Conservation (phyloP, 2,888 invertebrate species). For the Polyommatus icarus region DNA sequence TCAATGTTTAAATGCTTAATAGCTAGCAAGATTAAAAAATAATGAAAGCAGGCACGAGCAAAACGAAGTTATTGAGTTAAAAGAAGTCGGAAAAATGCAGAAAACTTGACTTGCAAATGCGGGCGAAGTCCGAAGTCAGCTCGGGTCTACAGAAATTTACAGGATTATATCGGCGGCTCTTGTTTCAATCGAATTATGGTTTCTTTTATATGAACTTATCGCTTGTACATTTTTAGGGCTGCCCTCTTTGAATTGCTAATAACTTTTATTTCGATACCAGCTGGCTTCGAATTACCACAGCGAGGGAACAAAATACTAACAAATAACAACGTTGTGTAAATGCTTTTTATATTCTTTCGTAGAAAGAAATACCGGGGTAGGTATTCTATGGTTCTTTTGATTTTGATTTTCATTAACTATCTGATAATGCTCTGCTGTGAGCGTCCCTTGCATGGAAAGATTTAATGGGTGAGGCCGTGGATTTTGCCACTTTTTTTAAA, state of each 20-base stretch:
- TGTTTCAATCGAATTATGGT: slow-evolving; percentile 58
- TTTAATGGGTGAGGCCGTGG: too few relatives aligned
- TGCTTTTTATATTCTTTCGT: background rate
- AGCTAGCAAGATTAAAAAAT: background rate
- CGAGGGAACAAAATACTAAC: background rate
- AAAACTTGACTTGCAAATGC: slow-evolving; percentile 63
- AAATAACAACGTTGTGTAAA: background rate
- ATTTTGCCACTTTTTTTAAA: too few relatives aligned
- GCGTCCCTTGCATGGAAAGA: too few relatives aligned
- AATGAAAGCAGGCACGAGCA: background rate
- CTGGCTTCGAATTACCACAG: background rate
- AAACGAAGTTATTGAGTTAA: slow-evolving; percentile 41
- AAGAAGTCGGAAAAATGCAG: slow-evolving; percentile 66
- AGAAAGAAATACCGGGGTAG: too few relatives aligned
- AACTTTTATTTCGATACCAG: background rate
- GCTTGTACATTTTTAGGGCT: slow-evolving; percentile 20
- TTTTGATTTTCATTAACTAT: too few relatives aligned
- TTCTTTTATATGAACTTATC: slow-evolving; percentile 38
- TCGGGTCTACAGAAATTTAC: slow-evolving; percentile 69
- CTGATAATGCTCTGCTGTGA: too few relatives aligned
- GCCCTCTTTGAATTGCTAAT: background rate
- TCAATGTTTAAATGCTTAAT: background rate
- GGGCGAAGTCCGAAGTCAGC: slow-evolving; percentile 52
- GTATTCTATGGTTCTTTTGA: too few relatives aligned
- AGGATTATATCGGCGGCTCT: slow-evolving; percentile 59